phyloP scores from a whole-genome alignment of 2,888 invertebrate species.

The Timema podura region DNA sequence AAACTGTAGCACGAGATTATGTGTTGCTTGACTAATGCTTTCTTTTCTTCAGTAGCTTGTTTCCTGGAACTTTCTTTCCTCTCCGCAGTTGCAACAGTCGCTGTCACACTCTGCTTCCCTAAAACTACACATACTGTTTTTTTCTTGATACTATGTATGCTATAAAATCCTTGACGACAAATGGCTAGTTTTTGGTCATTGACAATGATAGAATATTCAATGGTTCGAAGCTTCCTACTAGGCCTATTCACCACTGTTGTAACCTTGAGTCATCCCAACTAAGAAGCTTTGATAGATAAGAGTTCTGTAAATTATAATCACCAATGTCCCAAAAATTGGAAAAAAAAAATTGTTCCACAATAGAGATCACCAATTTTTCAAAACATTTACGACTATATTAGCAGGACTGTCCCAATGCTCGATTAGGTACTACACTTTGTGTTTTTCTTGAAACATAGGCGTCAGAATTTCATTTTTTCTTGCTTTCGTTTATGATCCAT shows the following conservation, averaged over 20 bases:
- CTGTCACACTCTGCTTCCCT: slow-evolving; percentile 1
- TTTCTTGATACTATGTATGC: neutral
- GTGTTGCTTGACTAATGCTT: neutral
- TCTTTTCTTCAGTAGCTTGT: neutral
- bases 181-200: neutral
- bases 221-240: neutral
- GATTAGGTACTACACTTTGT: too few species aligned
- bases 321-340: slow-evolving; percentile 1
- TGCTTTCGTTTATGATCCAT: too few species aligned
- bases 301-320: slow-evolving; percentile 6
- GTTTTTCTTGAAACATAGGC: too few species aligned
- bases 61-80: neutral
- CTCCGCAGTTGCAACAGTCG: slow-evolving; percentile 1
- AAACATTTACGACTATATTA: too few species aligned
- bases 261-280: neutral
- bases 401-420: too few species aligned
- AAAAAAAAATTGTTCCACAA: neutral
- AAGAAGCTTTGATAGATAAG: slow-evolving; percentile 3
- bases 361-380: too few species aligned
- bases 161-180: slow-evolving; percentile 6
- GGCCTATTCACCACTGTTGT: neutral
- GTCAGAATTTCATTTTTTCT: too few species aligned
- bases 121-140: neutral
- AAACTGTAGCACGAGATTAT: too few species aligned
- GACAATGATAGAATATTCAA: neutral